phyloP scores from a whole-genome alignment of 2,888 invertebrate species.

The Hydrotaea diabolus region DNA sequence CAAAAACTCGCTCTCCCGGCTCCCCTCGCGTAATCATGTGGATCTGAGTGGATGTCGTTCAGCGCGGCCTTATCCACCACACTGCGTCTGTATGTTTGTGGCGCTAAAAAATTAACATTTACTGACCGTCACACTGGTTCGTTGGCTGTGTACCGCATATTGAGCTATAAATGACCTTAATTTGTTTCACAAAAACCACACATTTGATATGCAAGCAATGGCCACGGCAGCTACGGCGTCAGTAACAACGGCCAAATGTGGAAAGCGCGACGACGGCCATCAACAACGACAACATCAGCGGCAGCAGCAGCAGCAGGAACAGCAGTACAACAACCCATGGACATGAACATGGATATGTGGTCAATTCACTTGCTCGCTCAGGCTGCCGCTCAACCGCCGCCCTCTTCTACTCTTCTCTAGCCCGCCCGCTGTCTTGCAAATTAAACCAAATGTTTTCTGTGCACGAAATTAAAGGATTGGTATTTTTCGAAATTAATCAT shows the following conservation, averaged over 20 bases:
- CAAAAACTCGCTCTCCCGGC: too few relatives aligned
- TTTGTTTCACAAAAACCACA: conserved; percentile 61
- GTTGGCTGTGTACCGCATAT: conserved; percentile 50
- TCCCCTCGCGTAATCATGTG: neutral
- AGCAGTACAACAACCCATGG: neutral
- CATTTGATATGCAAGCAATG: conserved; percentile 57
- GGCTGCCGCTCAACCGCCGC: too few relatives aligned
- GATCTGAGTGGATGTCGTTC: neutral
- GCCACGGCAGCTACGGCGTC: conserved; percentile 2
- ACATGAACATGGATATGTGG: conserved; percentile 47
- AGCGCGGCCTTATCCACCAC: neutral
- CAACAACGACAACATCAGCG: conserved; percentile 21
- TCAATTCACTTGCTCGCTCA: conserved; percentile 28
- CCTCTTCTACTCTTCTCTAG: neutral
- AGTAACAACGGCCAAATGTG: neutral
- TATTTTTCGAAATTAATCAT: conserved; percentile 28
- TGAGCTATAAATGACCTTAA: conserved; percentile 65
- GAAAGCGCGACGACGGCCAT: neutral
- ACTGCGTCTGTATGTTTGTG: conserved; percentile 33
- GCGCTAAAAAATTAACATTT: conserved; percentile 37
- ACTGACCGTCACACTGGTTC: neutral
- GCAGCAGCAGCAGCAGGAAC: conserved; percentile 29
- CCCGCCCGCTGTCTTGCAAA: neutral
- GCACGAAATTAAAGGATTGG: conserved; percentile 26
- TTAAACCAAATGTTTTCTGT: neutral